Percentiles rank a stretch among this genome's conserved stretches.
These are phyloP conservation scores for Sesia bembeciformis DNA, from an alignment of 2,888 invertebrate species.

Conservation along the genomic window DNA sequence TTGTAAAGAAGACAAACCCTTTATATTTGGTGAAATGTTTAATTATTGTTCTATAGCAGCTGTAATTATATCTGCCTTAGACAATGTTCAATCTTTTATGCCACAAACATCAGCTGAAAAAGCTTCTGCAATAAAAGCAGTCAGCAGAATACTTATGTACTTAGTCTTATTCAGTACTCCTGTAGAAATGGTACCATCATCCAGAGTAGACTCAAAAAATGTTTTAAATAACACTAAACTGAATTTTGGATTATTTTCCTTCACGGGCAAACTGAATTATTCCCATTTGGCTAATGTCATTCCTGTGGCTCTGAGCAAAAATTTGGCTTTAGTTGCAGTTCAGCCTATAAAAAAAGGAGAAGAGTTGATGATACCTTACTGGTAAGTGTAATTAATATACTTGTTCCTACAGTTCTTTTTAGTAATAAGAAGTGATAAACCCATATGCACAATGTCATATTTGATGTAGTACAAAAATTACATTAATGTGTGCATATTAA, in stretches of 20 bases:
- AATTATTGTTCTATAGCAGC: neutral
- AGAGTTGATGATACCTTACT: slow-evolving; percentile 5
- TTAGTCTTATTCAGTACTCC: neutral
- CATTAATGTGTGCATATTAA: too few species aligned
- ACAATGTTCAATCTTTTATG: neutral
- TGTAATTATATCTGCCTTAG: neutral
- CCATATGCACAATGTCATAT: too few species aligned
- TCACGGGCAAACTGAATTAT: slow-evolving; percentile 5
- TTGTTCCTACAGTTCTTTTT: too few species aligned
- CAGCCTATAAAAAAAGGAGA: slow-evolving; percentile 4
- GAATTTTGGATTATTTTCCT: slow-evolving; percentile 5
- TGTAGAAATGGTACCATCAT: neutral
- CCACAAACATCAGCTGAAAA: neutral
- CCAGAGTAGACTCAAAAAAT: neutral
- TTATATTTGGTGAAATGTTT: slow-evolving; percentile 14
- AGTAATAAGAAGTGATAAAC: too few species aligned
- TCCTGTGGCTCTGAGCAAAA: slow-evolving; percentile 3
- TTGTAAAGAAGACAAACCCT: slow-evolving; percentile 11
- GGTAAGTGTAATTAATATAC: slow-evolving; percentile 2
- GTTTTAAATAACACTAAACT: neutral
- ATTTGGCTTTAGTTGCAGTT: slow-evolving; percentile 5
- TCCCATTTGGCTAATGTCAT: slow-evolving; percentile 6
- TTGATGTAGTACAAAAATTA: too few species aligned
- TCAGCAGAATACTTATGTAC: neutral
- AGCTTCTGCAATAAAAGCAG: neutral